Conservation (phyloP, 2,797 vertebrate species). For the Poeciliopsis presidionis region DNA sequence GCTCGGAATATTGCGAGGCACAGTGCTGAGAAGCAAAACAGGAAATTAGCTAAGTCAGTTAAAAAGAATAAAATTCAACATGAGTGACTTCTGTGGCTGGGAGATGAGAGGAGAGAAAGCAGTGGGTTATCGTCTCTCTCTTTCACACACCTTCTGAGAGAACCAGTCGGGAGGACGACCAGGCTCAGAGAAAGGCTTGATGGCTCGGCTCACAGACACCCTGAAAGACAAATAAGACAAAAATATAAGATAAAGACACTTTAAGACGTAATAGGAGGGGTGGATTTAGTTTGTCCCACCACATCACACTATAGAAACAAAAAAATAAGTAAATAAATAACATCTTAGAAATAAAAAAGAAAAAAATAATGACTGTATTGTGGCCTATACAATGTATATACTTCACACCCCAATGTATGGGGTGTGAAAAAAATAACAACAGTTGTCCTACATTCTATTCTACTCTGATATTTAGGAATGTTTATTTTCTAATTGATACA, state of each 20-base stretch:
- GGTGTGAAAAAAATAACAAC: no score
- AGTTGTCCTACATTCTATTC: no score
- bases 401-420: no score
- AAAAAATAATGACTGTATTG: no score
- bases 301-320: no score
- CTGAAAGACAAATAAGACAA: constrained; percentile 71
- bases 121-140: not conserved
- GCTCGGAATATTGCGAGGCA: constrained; percentile 97
- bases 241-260: not conserved
- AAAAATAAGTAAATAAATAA: no score
- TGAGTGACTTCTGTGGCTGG: not conserved
- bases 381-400: no score
- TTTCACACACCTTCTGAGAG: constrained; percentile 91
- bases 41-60: not conserved
- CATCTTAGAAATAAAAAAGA: no score
- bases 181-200: constrained; percentile 97
- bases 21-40: constrained; percentile 87
- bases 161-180: constrained; percentile 99
- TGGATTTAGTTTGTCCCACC: no score
- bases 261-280: not conserved
- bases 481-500: not conserved
- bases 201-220: constrained; percentile 98
- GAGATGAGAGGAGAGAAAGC: constrained; percentile 4
- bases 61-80: not conserved
- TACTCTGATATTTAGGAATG: not conserved